These are phyloP conservation scores for Typhlichthys eigenmanni DNA, from an alignment of 2,797 vertebrate species.

Conservation along the genomic window DNA sequence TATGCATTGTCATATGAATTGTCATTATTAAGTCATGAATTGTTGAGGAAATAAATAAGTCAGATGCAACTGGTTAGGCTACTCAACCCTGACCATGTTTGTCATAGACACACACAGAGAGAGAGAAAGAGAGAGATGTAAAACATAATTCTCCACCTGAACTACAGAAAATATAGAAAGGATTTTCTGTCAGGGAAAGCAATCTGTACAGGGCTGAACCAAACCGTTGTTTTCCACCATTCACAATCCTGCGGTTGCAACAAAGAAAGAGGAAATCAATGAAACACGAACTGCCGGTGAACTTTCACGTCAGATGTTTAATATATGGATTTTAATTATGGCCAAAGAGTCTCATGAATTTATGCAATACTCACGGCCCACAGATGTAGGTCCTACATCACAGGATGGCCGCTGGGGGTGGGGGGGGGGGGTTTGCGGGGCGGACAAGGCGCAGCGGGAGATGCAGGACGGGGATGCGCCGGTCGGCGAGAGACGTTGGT, in stretches of 20 bases:
- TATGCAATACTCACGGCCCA: slow-evolving; percentile 49
- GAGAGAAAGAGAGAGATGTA: too few relatives aligned
- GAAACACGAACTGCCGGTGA: slow-evolving; percentile 67
- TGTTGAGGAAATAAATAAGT: too few relatives aligned
- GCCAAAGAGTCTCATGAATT: slow-evolving; percentile 64
- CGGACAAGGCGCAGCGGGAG: neutral
- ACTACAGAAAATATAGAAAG: neutral
- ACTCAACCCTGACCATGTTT: too few relatives aligned
- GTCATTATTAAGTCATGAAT: too few relatives aligned
- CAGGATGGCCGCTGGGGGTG: slow-evolving; percentile 35
- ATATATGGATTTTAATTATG: slow-evolving; percentile 64
- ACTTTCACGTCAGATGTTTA: slow-evolving; percentile 61
- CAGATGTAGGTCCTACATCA: slow-evolving; percentile 23
- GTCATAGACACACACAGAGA: too few relatives aligned
- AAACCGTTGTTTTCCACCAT: slow-evolving; percentile 28
- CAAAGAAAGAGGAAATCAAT: slow-evolving; percentile 59
- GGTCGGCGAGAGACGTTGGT: slow-evolving; percentile 40
- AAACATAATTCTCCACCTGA: too few relatives aligned
- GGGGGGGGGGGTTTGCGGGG: slow-evolving; percentile 12
- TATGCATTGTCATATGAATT: too few relatives aligned
- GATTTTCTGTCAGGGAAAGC: slow-evolving; percentile 23
- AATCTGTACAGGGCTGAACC: slow-evolving; percentile 36
- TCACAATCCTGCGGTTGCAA: slow-evolving; percentile 35
- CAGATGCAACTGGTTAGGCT: too few relatives aligned
- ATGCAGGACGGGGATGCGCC: too few relatives aligned